These are phyloP conservation scores for Lypha dubia DNA, from an alignment of 2,888 invertebrate species.

Conservation along the genomic window DNA sequence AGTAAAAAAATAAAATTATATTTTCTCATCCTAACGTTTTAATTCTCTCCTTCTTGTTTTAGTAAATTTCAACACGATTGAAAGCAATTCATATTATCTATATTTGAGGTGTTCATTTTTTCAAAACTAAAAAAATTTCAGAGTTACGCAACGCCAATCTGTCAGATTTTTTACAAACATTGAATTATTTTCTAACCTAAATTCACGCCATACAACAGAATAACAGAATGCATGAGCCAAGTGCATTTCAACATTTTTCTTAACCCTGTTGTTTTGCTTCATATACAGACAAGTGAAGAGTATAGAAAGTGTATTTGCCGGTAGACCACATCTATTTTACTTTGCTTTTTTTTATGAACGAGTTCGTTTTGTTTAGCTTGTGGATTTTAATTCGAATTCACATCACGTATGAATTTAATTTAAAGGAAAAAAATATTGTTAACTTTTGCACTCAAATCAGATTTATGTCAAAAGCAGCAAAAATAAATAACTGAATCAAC, in stretches of 20 bases:
- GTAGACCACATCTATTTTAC: background rate
- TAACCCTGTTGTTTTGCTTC: background rate
- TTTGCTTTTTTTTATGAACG: background rate
- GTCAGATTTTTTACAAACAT: too few species aligned
- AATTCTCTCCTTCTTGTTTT: background rate
- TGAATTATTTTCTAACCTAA: too few species aligned
- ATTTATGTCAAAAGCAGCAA: background rate
- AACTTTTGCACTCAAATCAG: constrained; percentile 7
- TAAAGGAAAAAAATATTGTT: constrained; percentile 11
- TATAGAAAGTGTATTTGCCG: background rate
- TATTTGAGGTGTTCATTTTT: too few species aligned
- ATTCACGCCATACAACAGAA: too few species aligned
- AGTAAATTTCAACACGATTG: too few species aligned
- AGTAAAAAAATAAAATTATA: too few species aligned
- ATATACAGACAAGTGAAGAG: background rate
- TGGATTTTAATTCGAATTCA: background rate
- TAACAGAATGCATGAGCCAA: too few species aligned
- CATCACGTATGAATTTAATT: constrained; percentile 15
- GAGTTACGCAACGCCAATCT: too few species aligned
- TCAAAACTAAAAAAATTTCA: too few species aligned
- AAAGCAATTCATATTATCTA: background rate
- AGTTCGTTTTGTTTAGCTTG: background rate
- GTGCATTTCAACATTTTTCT: background rate
- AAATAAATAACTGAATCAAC: background rate
- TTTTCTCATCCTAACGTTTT: background rate